Evolutionary conservation across 2,888 invertebrate species (phyloP).

Genomic region (Cerceris rybyensis): DNA sequence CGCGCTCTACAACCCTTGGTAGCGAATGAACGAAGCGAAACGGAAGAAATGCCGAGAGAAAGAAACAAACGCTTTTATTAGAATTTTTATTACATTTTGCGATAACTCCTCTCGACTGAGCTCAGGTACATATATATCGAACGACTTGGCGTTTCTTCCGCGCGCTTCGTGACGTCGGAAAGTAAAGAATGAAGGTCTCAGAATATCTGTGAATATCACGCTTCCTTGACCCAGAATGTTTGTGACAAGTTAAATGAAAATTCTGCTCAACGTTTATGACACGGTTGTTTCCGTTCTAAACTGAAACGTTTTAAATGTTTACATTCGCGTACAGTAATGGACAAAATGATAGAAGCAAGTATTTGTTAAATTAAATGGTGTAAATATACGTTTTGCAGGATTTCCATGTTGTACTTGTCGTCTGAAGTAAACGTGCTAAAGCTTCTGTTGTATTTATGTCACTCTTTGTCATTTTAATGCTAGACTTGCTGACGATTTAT

Average conservation of each 20-base stretch:
- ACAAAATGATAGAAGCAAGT: no score
- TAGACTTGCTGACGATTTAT: no score
- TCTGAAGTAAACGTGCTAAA: no score
- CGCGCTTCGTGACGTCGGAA: not conserved
- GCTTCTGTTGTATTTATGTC: no score
- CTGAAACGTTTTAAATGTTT: no score
- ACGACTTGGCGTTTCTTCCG: slow-evolving; percentile 9
- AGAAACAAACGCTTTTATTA: slow-evolving; percentile 32
- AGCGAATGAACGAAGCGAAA: not conserved
- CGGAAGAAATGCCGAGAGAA: slow-evolving; percentile 1
- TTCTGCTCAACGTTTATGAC: not conserved
- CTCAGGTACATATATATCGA: slow-evolving; percentile 1
- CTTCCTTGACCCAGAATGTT: not conserved
- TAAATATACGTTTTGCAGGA: no score
- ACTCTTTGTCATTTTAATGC: no score
- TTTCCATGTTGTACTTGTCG: no score
- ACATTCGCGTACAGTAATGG: no score
- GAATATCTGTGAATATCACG: not conserved
- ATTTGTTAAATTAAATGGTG: no score
- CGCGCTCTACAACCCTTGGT: no score
- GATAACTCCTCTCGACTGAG: slow-evolving; percentile 35
- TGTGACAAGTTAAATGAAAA: not conserved
- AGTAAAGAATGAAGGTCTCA: not conserved
- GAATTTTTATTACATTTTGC: slow-evolving; percentile 43
- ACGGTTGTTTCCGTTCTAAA: not conserved